A percentile compares a stretch with the other conserved stretches of the same genome.
Conservation (phyloP, 2,797 vertebrate species). For the Paratrypauchen microcephalus region DNA sequence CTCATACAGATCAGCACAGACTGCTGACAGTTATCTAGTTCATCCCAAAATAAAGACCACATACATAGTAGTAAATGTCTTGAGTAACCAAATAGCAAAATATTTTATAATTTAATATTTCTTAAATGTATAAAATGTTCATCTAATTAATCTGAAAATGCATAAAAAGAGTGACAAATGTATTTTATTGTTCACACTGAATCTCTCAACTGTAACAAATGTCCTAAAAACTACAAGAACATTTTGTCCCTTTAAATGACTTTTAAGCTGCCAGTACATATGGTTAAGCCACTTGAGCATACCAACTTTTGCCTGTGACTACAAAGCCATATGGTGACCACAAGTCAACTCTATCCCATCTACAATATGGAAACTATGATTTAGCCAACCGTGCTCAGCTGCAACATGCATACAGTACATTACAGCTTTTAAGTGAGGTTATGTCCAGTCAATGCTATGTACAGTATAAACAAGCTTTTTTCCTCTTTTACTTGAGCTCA, state of each 20-base stretch:
- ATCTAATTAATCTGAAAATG: no score
- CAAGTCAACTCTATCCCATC: conserved; percentile 1
- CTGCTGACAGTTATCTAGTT: not conserved
- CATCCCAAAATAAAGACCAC: not conserved
- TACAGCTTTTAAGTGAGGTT: conserved; percentile 50
- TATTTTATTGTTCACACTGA: not conserved
- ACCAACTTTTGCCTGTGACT: conserved; percentile 28
- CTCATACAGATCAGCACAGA: not conserved
- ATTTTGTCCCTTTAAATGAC: conserved; percentile 8
- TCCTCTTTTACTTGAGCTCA: conserved; percentile 6
- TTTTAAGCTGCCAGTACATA: conserved; percentile 42
- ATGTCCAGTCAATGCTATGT: conserved; percentile 48
- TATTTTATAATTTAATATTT: no score
- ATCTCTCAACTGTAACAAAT: no score
- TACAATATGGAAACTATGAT: not conserved
- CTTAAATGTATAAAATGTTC: no score
- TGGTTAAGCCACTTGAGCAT: conserved; percentile 44
- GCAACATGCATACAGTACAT: not conserved
- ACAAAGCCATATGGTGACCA: conserved; percentile 51
- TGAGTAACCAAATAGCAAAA: no score
- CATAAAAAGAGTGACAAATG: not conserved
- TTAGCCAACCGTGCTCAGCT: not conserved
- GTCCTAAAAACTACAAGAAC: not conserved
- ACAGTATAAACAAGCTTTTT: conserved; percentile 28
- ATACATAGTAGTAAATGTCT: not conserved